phyloP scores from a whole-genome alignment of 2,888 invertebrate species.

The Yponomeuta sedellus region DNA sequence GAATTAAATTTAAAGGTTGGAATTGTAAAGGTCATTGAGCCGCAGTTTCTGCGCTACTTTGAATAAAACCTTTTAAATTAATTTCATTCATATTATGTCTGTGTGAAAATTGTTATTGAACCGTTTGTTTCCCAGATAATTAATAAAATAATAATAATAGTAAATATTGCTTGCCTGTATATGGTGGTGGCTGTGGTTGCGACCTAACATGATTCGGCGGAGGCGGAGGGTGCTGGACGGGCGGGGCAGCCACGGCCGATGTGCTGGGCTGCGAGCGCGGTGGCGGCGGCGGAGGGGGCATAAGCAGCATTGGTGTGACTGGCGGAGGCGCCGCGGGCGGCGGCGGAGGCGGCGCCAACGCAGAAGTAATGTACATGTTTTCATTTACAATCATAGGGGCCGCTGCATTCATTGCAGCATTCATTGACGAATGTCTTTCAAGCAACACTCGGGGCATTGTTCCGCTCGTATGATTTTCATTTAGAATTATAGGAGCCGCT shows the following conservation, averaged over 20 bases:
- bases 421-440: slow-evolving; percentile 53
- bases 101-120: no score
- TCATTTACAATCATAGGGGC: slow-evolving; percentile 17
- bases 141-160: background rate
- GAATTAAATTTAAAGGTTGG: no score
- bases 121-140: no score
- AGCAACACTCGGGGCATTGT: slow-evolving; percentile 47
- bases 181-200: background rate
- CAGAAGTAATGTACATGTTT: slow-evolving; percentile 16
- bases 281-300: slow-evolving; percentile 20
- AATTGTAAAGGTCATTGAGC: no score
- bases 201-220: background rate
- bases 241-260: slow-evolving; percentile 27
- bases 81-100: no score
- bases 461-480: slow-evolving; percentile 29
- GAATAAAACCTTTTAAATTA: no score
- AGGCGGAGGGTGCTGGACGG: slow-evolving; percentile 17
- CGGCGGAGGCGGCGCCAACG: slow-evolving; percentile 32
- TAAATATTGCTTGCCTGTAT: background rate
- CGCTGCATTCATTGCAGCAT: slow-evolving; percentile 35
- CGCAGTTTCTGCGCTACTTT: no score
- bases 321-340: slow-evolving; percentile 28
- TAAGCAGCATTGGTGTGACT: slow-evolving; percentile 24
- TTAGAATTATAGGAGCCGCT: slow-evolving; percentile 18
- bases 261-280: slow-evolving; percentile 23